These are phyloP conservation scores for Choreutis nemorana DNA, from an alignment of 2,888 invertebrate species.

Conservation along the genomic window DNA sequence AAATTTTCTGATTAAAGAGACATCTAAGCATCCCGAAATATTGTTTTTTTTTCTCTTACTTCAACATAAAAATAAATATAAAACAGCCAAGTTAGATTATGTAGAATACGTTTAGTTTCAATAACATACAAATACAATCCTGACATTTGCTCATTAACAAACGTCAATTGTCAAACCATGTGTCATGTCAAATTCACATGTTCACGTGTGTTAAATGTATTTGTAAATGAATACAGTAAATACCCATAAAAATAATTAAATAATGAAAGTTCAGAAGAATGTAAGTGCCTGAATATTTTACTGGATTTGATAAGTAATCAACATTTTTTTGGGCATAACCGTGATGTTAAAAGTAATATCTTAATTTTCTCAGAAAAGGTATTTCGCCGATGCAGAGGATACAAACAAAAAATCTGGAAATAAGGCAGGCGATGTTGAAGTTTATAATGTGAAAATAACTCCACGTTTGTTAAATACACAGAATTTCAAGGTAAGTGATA, in stretches of 20 bases:
- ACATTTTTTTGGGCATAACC: background rate
- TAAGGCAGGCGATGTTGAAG: conserved; percentile 26
- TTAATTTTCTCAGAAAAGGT: conserved; percentile 27
- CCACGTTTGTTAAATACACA: conserved; percentile 25
- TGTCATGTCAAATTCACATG: too few species aligned
- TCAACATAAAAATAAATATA: too few species aligned
- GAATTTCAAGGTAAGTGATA: conserved; percentile 31
- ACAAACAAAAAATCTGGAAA: conserved; percentile 10
- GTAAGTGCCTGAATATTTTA: conserved; percentile 9
- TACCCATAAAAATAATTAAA: conserved; percentile 2
- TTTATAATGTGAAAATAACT: conserved; percentile 41
- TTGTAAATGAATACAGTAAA: too few species aligned
- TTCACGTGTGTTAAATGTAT: too few species aligned
- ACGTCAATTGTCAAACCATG: too few species aligned
- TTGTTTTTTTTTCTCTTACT: too few species aligned
- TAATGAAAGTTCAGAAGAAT: conserved; percentile 18
- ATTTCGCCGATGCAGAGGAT: conserved; percentile 24
- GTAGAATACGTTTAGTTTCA: too few species aligned
- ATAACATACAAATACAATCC: too few species aligned
- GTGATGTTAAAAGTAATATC: conserved; percentile 6
- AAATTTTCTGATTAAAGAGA: too few species aligned
- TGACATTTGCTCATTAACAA: too few species aligned
- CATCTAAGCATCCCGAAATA: too few species aligned
- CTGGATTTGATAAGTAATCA: background rate
- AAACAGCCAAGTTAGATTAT: too few species aligned